phyloP scores from a whole-genome alignment of 2,797 vertebrate genomes.

The Hydrophis major region DNA sequence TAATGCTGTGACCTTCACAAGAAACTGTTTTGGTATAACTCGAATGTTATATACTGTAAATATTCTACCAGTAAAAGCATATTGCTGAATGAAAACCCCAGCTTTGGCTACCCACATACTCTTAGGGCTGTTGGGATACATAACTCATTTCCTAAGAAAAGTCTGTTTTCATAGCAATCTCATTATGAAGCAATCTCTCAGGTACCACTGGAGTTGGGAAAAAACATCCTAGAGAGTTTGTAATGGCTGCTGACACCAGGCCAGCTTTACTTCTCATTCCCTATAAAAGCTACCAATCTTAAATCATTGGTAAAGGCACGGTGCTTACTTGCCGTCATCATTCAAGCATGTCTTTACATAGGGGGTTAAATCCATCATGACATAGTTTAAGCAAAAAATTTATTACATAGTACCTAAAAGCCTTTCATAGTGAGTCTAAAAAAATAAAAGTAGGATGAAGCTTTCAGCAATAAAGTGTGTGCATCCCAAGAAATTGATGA shows the following conservation, averaged over 20 bases:
- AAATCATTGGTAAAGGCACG: conserved; percentile 47
- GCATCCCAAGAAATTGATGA: conserved; percentile 2
- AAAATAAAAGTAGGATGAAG: conserved; percentile 40
- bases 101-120: conserved; percentile 44
- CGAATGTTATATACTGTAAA: conserved; percentile 48
- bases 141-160: conserved; percentile 56
- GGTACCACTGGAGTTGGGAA: conserved; percentile 49
- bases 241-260: conserved; percentile 59
- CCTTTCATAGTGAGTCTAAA: conserved; percentile 17
- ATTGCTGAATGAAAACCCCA: conserved; percentile 55
- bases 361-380: conserved; percentile 51
- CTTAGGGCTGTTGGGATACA: conserved; percentile 45
- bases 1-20: conserved; percentile 40
- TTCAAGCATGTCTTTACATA: conserved; percentile 46
- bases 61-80: conserved; percentile 58
- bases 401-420: not conserved
- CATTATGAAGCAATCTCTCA: conserved; percentile 54
- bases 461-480: conserved; percentile 11
- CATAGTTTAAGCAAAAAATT: conserved; percentile 46
- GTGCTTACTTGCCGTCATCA: conserved; percentile 44
- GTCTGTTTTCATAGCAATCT: conserved; percentile 57
- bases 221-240: conserved; percentile 49
- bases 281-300: conserved; percentile 58
- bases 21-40: conserved; percentile 43
- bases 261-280: conserved; percentile 44